Conservation (phyloP, 2,113 vertebrate genomes). For the Meles meles region DNA sequence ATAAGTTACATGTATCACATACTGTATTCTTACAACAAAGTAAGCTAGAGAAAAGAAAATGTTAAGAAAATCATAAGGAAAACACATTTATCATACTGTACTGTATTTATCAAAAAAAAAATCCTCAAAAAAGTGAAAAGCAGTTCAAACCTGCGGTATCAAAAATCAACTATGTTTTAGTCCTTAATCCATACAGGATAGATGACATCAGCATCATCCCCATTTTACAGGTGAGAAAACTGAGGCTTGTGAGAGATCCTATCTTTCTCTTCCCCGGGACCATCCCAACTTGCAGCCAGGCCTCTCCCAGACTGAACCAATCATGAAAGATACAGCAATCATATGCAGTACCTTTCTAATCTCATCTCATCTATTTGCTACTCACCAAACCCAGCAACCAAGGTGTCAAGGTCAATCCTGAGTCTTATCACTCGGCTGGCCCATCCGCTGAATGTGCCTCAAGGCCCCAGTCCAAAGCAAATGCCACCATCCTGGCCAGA, state of each 20-base stretch:
- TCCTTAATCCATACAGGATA: neutral
- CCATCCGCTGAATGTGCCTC: neutral
- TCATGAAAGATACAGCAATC: neutral
- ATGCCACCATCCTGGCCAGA: neutral
- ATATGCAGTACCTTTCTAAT: neutral
- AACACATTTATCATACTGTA: neutral
- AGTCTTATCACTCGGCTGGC: neutral
- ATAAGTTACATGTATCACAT: neutral
- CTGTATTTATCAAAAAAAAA: neutral
- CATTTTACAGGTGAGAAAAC: neutral
- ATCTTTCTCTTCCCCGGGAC: neutral
- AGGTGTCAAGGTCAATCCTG: neutral
- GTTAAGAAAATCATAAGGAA: neutral
- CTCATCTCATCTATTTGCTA: neutral
- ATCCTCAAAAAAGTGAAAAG: neutral
- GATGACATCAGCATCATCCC: neutral
- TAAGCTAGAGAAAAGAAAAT: neutral
- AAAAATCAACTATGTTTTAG: neutral
- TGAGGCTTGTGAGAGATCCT: neutral
- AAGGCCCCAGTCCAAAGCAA: neutral
- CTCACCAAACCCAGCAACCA: neutral
- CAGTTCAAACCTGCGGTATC: neutral
- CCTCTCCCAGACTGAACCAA: neutral
- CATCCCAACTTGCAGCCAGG: neutral
- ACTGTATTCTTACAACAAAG: neutral